Conservation (phyloP, 2,888 invertebrate genomes). For the Laspeyria flexula region DNA sequence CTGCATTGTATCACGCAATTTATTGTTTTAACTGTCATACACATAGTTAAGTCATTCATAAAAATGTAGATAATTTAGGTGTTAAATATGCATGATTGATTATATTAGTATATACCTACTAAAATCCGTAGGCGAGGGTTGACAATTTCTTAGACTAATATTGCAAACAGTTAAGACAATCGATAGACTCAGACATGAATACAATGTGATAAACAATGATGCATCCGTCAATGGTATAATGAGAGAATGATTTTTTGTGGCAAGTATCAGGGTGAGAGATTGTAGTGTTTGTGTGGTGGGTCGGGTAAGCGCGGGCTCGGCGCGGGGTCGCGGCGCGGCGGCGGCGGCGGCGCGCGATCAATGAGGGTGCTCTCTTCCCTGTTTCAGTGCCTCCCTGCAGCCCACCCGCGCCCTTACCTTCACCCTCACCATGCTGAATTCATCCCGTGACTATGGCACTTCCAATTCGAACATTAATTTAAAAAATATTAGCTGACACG, state of each 20-base stretch:
- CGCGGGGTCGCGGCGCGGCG: constrained; percentile 47
- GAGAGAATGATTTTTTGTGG: constrained; percentile 32
- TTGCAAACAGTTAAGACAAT: neutral
- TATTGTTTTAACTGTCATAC: neutral
- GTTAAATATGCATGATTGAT: neutral
- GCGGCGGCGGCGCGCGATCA: constrained; percentile 78
- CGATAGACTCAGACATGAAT: neutral
- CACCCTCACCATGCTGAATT: constrained; percentile 53
- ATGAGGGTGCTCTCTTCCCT: constrained; percentile 72
- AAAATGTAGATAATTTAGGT: no score
- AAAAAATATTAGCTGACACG: constrained; percentile 57
- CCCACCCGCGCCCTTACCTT: constrained; percentile 45
- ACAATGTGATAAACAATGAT: neutral
- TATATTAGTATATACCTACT: neutral
- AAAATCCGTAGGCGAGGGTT: neutral
- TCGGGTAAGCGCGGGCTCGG: constrained; percentile 57
- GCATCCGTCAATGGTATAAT: constrained; percentile 8
- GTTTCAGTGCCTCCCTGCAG: constrained; percentile 46
- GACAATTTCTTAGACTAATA: neutral
- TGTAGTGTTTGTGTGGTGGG: constrained; percentile 67
- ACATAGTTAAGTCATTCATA: no score
- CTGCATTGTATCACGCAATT: no score
- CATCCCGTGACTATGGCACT: constrained; percentile 68
- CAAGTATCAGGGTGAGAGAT: constrained; percentile 57
- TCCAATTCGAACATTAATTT: constrained; percentile 68